These are phyloP conservation scores for Nemoura dubitans DNA, from an alignment of 2,888 invertebrate species.

Conservation along the genomic window DNA sequence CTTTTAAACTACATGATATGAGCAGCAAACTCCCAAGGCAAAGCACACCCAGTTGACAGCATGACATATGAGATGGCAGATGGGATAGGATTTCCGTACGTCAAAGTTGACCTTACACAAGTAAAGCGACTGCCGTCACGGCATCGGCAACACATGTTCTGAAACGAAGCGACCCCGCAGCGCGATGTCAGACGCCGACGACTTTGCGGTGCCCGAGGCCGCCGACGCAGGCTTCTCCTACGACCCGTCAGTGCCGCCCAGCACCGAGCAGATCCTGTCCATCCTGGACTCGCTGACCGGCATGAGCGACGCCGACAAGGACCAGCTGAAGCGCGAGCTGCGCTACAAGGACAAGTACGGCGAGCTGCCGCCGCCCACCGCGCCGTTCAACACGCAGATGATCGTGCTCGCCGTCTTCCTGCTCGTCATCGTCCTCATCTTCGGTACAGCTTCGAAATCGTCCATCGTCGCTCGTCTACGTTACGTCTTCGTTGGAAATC, in stretches of 20 bases:
- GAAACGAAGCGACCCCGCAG: too few relatives aligned
- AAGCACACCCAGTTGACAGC: too few relatives aligned
- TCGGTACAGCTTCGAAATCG: too few relatives aligned
- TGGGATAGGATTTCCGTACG: too few relatives aligned
- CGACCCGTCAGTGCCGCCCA: constrained; percentile 57
- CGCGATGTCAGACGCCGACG: neutral
- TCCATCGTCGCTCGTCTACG: neutral
- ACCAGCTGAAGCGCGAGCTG: constrained; percentile 61
- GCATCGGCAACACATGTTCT: too few relatives aligned
- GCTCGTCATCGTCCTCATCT: constrained; percentile 41
- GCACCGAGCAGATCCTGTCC: constrained; percentile 66
- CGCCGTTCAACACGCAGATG: constrained; percentile 43
- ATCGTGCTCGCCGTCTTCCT: constrained; percentile 47
- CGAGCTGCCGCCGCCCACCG: constrained; percentile 17
- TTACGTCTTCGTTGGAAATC: too few relatives aligned
- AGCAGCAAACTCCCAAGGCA: too few relatives aligned
- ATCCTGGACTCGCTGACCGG: constrained; percentile 67
- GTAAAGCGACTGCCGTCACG: too few relatives aligned
- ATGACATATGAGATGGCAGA: too few relatives aligned
- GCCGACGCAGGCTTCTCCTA: constrained; percentile 46
- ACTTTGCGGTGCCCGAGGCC: constrained; percentile 32
- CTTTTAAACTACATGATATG: too few relatives aligned
- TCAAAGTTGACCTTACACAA: too few relatives aligned
- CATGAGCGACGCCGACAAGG: constrained; percentile 70
- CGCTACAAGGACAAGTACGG: constrained; percentile 26